Percentiles rank a stretch among this genome's conserved stretches.
These are phyloP conservation scores for Xylocopa sonorina DNA, from an alignment of 1,140 invertebrate species.

Conservation along the genomic window DNA sequence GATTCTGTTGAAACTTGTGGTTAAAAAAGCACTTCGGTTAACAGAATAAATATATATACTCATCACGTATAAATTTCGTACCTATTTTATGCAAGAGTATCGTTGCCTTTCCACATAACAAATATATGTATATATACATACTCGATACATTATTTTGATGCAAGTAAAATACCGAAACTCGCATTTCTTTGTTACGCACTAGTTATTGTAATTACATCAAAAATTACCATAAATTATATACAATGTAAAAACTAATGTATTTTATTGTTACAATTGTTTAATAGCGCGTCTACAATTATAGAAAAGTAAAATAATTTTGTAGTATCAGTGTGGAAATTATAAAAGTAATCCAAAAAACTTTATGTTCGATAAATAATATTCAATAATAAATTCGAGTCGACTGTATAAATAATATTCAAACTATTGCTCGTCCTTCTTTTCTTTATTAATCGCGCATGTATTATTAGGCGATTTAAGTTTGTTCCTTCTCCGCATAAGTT, in stretches of 20 bases:
- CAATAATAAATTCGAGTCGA: no score
- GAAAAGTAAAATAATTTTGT: slow-evolving; percentile 22
- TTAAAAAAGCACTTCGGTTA: slow-evolving; percentile 73
- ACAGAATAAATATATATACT: background rate
- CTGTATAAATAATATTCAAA: background rate
- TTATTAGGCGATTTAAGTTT: slow-evolving; percentile 31
- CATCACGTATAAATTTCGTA: background rate
- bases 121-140: no score
- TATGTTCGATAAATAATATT: no score
- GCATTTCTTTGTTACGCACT: background rate
- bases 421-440: slow-evolving; percentile 11
- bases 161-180: background rate
- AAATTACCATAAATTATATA: background rate
- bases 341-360: background rate
- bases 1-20: slow-evolving; percentile 85
- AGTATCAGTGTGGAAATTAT: background rate
- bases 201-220: background rate
- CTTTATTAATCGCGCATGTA: background rate
- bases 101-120: background rate
- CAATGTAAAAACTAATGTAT: background rate
- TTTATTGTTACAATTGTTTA: background rate
- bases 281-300: background rate
- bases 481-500: slow-evolving; percentile 64
- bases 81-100: background rate
- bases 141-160: background rate